Conservation (phyloP, 1,140 invertebrate genomes). For the Pararge aegeria region DNA sequence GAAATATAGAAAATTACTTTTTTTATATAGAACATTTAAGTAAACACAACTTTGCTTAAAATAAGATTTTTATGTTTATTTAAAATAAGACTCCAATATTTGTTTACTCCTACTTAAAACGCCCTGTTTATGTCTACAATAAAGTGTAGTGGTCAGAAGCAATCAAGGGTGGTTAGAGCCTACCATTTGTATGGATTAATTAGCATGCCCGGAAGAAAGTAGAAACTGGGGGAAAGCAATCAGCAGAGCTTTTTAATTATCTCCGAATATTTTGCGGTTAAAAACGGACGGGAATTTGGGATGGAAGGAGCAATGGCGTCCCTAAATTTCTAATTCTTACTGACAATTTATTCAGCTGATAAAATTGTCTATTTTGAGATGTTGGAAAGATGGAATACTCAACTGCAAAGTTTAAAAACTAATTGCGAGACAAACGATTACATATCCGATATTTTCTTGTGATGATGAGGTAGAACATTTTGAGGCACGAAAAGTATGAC, state of each 20-base stretch:
- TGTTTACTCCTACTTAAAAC: neutral
- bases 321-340: constrained; percentile 16
- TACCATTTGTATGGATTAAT: constrained; percentile 61
- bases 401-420: no score
- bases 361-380: neutral
- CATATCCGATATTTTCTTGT: no score
- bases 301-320: neutral
- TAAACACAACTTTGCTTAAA: no score
- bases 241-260: constrained; percentile 54
- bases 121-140: neutral
- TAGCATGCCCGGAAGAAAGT: constrained; percentile 46
- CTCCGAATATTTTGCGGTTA: constrained; percentile 43
- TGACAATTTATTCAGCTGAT: constrained; percentile 1
- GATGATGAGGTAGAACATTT: no score
- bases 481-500: no score
- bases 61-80: no score
- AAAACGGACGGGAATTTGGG: constrained; percentile 25
- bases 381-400: no score
- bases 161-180: constrained; percentile 51
- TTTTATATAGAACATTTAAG: no score
- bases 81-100: neutral
- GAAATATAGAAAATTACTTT: no score
- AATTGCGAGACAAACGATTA: no score
- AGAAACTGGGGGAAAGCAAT: constrained; percentile 44
- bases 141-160: constrained; percentile 30